Percentiles rank a stretch among this genome's conserved stretches.
Conservation (phyloP, 2,888 invertebrate species). For the Lasioglossum leucozonium region DNA sequence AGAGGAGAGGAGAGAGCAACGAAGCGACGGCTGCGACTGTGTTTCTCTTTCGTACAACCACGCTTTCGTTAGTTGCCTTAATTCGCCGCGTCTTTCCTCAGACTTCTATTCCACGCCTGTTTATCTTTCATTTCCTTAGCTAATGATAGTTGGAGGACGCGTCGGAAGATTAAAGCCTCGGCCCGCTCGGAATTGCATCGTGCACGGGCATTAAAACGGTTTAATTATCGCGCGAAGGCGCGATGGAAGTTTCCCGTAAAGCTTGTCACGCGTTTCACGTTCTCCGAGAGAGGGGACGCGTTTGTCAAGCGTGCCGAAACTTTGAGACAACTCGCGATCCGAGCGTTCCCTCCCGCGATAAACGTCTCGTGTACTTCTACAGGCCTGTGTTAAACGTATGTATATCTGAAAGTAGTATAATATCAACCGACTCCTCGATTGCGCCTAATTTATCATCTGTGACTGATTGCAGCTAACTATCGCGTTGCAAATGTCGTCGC, state of each 20-base stretch:
- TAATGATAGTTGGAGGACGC: conserved; percentile 35
- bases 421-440: not conserved
- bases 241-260: conserved; percentile 1
- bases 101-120: conserved; percentile 33
- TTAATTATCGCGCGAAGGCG: conserved; percentile 33
- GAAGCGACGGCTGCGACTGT: not conserved
- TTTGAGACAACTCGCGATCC: not conserved
- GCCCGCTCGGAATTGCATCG: conserved; percentile 16
- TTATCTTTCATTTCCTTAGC: conserved; percentile 47
- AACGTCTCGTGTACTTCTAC: not conserved
- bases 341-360: not conserved
- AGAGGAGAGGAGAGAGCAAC: not conserved
- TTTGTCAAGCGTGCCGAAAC: conserved; percentile 13
- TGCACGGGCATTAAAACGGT: conserved; percentile 25
- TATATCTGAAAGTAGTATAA: not conserved
- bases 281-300: not conserved
- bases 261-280: not conserved
- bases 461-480: not conserved
- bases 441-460: not conserved
- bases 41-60: conserved; percentile 9
- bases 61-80: conserved; percentile 47
- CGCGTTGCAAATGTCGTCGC: not conserved
- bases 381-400: not conserved
- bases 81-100: conserved; percentile 31
- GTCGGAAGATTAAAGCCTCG: conserved; percentile 33